phyloP scores from a whole-genome alignment of 2,888 invertebrate species.

The Shargacucullia verbasci region DNA sequence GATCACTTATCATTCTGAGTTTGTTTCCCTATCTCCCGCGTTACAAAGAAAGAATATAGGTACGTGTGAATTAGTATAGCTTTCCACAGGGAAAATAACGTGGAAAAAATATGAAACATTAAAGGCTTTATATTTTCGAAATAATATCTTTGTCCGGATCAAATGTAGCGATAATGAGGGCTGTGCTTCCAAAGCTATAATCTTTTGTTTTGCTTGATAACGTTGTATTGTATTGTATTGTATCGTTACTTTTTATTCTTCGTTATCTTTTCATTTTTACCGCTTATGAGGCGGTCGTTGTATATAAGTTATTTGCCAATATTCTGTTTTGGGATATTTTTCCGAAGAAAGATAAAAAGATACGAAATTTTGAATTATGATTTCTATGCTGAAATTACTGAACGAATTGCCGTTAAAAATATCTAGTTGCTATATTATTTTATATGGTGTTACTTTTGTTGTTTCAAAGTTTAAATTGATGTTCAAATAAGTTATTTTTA shows the following conservation, averaged over 20 bases:
- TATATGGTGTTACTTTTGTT: no score
- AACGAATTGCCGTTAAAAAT: no score
- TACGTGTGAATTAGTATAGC: conserved; percentile 7
- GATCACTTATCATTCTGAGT: no score
- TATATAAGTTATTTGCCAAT: conserved; percentile 34
- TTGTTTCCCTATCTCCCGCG: not conserved
- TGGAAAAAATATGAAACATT: conserved; percentile 5
- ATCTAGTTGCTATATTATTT: no score
- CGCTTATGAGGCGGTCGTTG: conserved; percentile 38
- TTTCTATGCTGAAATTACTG: no score
- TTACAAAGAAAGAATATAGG: not conserved
- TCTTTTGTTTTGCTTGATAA: conserved; percentile 43
- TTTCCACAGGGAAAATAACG: conserved; percentile 7
- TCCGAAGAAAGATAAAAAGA: no score
- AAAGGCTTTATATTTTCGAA: conserved; percentile 9
- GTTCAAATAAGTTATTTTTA: no score
- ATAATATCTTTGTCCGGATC: conserved; percentile 25
- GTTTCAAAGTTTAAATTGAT: no score
- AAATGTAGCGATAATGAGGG: conserved; percentile 24
- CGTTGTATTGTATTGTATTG: conserved; percentile 19
- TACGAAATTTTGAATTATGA: no score
- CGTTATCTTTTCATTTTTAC: conserved; percentile 48
- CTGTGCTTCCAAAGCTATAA: conserved; percentile 18
- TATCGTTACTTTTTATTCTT: conserved; percentile 49
- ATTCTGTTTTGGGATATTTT: conserved; percentile 8